A percentile compares a stretch with the other conserved stretches of the same genome.
These are phyloP conservation scores for Charina bottae DNA, from an alignment of 2,113 vertebrate species.

Conservation along the genomic window DNA sequence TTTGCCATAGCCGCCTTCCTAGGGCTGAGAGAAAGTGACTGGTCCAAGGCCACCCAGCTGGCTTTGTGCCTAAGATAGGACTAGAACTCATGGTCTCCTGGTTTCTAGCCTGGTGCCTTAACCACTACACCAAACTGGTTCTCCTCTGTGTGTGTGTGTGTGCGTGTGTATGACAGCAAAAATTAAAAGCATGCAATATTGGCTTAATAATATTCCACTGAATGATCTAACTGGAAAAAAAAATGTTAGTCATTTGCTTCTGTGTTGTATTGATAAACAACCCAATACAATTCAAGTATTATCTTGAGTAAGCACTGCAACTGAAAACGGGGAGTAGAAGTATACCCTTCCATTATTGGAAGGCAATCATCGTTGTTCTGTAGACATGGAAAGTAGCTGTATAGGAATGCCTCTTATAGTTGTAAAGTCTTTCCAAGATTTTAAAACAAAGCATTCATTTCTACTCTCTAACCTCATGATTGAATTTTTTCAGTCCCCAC, in stretches of 20 bases:
- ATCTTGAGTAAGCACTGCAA: neutral
- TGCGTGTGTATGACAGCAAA: neutral
- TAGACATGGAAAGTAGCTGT: neutral
- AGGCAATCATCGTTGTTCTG: neutral
- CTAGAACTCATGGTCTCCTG: too few relatives aligned
- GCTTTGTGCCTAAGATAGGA: too few relatives aligned
- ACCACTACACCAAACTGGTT: neutral
- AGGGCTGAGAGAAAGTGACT: too few relatives aligned
- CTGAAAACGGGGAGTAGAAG: neutral
- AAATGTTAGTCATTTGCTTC: neutral
- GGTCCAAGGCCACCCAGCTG: too few relatives aligned
- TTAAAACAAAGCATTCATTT: neutral
- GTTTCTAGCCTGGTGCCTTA: neutral
- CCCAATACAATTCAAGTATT: neutral
- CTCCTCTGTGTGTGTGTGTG: too few relatives aligned
- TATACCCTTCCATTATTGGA: neutral
- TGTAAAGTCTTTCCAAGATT: neutral
- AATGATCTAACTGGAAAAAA: neutral
- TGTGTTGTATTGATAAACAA: neutral
- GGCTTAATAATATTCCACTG: too few relatives aligned
- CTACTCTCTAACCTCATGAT: neutral
- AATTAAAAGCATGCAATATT: neutral
- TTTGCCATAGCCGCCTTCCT: too few relatives aligned
- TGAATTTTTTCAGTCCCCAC: neutral
- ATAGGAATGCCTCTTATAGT: neutral